Base-by-base conservation (phyloP, 2,797 vertebrate genomes). In the Stomatorhinus walkeri region DNA sequence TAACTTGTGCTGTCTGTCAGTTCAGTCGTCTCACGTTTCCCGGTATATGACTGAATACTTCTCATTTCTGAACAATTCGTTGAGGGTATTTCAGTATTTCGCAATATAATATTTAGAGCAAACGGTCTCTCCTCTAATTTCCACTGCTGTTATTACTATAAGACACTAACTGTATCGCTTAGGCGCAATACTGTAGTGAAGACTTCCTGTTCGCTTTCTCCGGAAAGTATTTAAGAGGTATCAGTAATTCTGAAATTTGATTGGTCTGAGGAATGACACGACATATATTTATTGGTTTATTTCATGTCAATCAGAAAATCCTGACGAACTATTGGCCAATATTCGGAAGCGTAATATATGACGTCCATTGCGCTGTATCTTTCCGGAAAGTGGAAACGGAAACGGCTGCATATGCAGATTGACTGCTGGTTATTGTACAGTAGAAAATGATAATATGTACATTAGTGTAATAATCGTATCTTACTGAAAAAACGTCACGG, bases 141-240 rank as follows among this genome's bases (percentile, higher is more conserved):
- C 52, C 85, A 56, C 59, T n/a, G 28, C 32, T 59, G 16, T 36
- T 19, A 22, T 68, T 68, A 2, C 56, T 32, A 52, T 19, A 36
- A 24, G 2, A 16, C 28, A 14, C 5, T n/a, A 51, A 52, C 49
- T 28, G 56, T 14, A 24, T 68, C 64, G n/a, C 87, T 68, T 28
- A 22, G 32, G 56, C 6, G n/a, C 56, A 12, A 46, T 87, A 43
- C 79, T 32, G 48, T 10, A 76, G 43, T 87, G 87, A 85, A 56
- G 36, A 92, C 93, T 95, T 95, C 94, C 94, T 93, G 94, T 93
- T 94, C 89, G 91, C 87, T 88, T 92, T 91, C 91, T 90, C 89
- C 87, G 76, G 87, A 84, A 64, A 46, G 10, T 19, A 7, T 40
- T 72, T 24, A 8, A 48, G 12, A 16, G 24, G 72, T 22, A 5